These are phyloP conservation scores for Hydrolagus colliei DNA, from an alignment of 2,797 vertebrate species.

Conservation along the genomic window DNA sequence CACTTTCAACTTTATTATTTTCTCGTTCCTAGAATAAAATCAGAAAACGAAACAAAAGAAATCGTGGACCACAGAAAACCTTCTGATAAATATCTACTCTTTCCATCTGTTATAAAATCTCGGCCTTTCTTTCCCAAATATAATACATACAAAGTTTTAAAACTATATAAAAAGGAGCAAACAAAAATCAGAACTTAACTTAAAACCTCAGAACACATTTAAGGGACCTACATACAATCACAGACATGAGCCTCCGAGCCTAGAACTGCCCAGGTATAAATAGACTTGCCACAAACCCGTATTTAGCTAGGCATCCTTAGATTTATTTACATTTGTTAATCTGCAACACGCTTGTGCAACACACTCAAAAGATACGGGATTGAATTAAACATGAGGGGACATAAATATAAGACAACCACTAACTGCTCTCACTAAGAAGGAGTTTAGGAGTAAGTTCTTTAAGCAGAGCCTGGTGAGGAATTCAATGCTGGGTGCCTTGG, in stretches of 20 bases:
- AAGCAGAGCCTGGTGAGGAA: no score
- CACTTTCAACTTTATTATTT: slow-evolving; percentile 20
- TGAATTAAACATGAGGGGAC: not conserved
- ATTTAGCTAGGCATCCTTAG: slow-evolving; percentile 33
- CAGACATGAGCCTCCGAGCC: slow-evolving; percentile 36
- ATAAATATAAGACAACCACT: not conserved
- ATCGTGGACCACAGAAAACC: slow-evolving; percentile 1
- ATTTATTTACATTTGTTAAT: slow-evolving; percentile 26
- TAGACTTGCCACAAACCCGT: slow-evolving; percentile 54
- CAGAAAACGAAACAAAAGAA: slow-evolving; percentile 15
- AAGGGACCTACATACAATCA: slow-evolving; percentile 35
- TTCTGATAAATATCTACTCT: slow-evolving; percentile 62
- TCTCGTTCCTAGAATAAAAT: slow-evolving; percentile 12
- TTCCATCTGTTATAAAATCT: slow-evolving; percentile 56
- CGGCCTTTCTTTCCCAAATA: slow-evolving; percentile 55
- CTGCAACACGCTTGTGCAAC: not conserved
- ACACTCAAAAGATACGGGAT: not conserved
- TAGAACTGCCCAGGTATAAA: slow-evolving; percentile 46
- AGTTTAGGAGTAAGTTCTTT: no score
- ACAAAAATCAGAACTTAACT: not conserved
- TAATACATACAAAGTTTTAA: slow-evolving; percentile 47
- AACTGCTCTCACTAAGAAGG: no score
- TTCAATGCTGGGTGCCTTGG: no score
- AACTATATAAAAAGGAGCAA: not conserved
- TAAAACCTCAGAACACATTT: not conserved